phyloP scores from a whole-genome alignment of 1,140 invertebrate species.

The Heliconius melpomene region DNA sequence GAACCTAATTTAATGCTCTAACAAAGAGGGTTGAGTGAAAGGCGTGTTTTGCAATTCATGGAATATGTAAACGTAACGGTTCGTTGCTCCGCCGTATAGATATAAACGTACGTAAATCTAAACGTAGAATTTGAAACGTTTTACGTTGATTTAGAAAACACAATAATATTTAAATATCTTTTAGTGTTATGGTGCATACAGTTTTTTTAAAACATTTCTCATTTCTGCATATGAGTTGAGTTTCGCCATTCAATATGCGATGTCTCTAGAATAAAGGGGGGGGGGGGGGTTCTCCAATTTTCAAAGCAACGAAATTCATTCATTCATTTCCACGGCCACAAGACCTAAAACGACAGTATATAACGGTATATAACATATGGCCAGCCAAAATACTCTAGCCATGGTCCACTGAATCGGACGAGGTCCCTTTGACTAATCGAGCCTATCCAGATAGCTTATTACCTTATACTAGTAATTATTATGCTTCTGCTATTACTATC shows the following conservation, averaged over 20 bases:
- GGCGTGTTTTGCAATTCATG: conserved; percentile 14
- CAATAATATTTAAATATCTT: neutral
- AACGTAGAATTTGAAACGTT: neutral
- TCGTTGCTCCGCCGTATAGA: conserved; percentile 5
- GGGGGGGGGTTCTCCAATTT: too few species aligned
- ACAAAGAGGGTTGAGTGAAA: conserved; percentile 15
- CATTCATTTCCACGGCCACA: too few species aligned
- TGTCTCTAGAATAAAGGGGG: too few species aligned
- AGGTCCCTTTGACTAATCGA: conserved; percentile 4
- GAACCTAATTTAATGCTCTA: conserved; percentile 13
- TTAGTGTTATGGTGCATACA: neutral
- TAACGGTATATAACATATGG: neutral
- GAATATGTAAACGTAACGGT: conserved; percentile 13
- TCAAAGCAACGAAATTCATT: too few species aligned
- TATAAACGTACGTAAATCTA: conserved; percentile 6
- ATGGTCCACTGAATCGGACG: conserved; percentile 2
- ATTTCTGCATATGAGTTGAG: too few species aligned
- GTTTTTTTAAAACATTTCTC: neutral
- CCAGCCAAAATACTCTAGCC: neutral
- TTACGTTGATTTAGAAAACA: conserved; percentile 11
- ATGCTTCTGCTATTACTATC: neutral
- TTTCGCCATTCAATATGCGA: too few species aligned
- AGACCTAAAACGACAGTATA: too few species aligned
- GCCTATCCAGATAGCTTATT: conserved; percentile 7
- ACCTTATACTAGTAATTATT: neutral